These are phyloP conservation scores for Anticlea derivata DNA, from an alignment of 2,888 invertebrate genomes.

Conservation along the genomic window DNA sequence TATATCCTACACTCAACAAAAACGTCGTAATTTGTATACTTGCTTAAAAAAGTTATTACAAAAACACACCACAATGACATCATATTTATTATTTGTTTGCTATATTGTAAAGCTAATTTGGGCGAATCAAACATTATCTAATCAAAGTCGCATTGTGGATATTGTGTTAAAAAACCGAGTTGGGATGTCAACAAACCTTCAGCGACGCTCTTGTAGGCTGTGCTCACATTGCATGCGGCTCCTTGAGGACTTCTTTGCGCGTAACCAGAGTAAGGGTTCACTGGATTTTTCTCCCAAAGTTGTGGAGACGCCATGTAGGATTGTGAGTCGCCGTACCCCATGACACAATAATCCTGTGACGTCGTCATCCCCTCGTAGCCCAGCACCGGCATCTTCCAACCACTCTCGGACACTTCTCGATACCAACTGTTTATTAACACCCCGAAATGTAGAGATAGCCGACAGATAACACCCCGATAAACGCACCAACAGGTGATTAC, in stretches of 20 bases:
- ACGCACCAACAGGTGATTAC: slow-evolving; percentile 60
- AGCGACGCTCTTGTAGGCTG: slow-evolving; percentile 22
- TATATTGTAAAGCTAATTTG: slow-evolving; percentile 10
- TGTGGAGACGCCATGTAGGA: slow-evolving; percentile 60
- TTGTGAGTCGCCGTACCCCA: slow-evolving; percentile 55
- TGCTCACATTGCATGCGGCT: slow-evolving; percentile 12
- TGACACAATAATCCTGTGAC: slow-evolving; percentile 65
- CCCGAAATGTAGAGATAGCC: slow-evolving; percentile 37
- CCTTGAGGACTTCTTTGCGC: slow-evolving; percentile 51
- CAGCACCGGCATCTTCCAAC: slow-evolving; percentile 73
- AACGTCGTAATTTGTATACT: neutral
- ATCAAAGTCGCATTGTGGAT: slow-evolving; percentile 5
- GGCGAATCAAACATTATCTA: neutral
- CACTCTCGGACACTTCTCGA: slow-evolving; percentile 49
- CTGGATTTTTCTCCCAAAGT: slow-evolving; percentile 64
- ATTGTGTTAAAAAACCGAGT: slow-evolving; percentile 3
- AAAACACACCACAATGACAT: slow-evolving; percentile 29
- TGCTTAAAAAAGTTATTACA: neutral
- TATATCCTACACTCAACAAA: neutral
- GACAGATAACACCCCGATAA: slow-evolving; percentile 50
- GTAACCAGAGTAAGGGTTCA: slow-evolving; percentile 52
- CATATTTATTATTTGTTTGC: slow-evolving; percentile 22
- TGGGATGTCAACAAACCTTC: slow-evolving; percentile 56
- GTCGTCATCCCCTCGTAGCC: slow-evolving; percentile 67
- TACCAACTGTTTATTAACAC: slow-evolving; percentile 53